A percentile compares a stretch with the other conserved stretches of the same genome.
Conservation (phyloP, 2,888 invertebrate genomes). For the Linnaemya vulpina region DNA sequence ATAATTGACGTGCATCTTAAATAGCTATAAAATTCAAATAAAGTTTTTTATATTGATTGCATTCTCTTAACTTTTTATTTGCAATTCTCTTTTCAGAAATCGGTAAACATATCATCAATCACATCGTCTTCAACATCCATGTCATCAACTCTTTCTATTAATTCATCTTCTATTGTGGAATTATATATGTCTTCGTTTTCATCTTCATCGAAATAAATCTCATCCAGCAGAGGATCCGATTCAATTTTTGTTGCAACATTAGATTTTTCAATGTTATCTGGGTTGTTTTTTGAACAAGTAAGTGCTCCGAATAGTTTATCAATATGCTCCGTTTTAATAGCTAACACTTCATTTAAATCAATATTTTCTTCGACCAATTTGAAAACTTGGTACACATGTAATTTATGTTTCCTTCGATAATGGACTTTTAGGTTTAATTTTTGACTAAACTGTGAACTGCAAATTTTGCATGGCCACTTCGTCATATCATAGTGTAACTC, state of each 20-base stretch:
- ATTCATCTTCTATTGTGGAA: constrained; percentile 20
- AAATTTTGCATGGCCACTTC: constrained; percentile 41
- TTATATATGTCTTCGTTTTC: constrained; percentile 12
- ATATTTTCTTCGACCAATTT: constrained; percentile 44
- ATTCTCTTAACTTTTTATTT: constrained; percentile 1
- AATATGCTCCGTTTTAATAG: neutral
- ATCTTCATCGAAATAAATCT: constrained; percentile 22
- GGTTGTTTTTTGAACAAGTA: neutral
- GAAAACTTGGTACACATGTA: constrained; percentile 26
- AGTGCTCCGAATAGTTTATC: neutral
- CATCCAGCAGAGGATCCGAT: neutral
- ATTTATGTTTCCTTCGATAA: constrained; percentile 40
- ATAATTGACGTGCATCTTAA: neutral
- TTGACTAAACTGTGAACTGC: constrained; percentile 3
- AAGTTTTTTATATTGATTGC: neutral
- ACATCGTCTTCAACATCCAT: neutral
- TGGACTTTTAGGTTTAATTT: constrained; percentile 27
- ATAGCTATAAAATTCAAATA: neutral
- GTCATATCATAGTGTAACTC: constrained; percentile 26
- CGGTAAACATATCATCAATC: constrained; percentile 66
- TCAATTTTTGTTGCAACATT: neutral
- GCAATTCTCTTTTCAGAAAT: constrained; percentile 2
- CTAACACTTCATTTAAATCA: constrained; percentile 15
- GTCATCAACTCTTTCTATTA: constrained; percentile 26
- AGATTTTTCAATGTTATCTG: neutral